Evolutionary conservation across 2,113 vertebrate genomes (phyloP).

Genomic region (Gymnarchus niloticus): DNA sequence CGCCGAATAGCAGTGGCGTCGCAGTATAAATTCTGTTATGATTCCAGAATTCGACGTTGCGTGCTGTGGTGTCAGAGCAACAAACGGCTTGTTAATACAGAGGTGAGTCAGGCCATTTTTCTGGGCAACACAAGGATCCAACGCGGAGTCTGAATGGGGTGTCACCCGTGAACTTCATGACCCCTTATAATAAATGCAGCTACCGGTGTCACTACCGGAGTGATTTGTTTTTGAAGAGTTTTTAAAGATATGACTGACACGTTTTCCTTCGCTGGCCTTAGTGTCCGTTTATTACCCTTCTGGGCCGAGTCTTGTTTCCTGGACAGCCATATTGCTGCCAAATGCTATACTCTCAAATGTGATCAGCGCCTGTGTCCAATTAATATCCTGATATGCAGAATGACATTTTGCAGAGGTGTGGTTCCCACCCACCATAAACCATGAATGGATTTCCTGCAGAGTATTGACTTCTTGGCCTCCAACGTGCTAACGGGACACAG

Average conservation of each 20-base stretch:
- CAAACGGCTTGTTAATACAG: background rate
- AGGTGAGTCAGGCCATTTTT: background rate
- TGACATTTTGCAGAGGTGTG: constrained; percentile 10
- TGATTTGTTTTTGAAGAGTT: background rate
- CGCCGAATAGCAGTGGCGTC: background rate
- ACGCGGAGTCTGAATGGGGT: background rate
- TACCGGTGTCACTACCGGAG: background rate
- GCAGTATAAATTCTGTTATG: background rate
- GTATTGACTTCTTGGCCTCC: constrained; percentile 24
- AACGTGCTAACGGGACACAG: constrained; percentile 36
- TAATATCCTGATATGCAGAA: constrained; percentile 20
- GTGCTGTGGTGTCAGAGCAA: background rate
- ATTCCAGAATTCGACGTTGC: background rate
- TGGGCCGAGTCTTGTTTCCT: constrained; percentile 29
- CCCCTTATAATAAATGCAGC: background rate
- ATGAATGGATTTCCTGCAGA: constrained; percentile 29
- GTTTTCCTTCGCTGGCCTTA: background rate
- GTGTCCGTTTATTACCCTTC: constrained; percentile 32
- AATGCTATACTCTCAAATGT: background rate
- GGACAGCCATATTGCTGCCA: background rate
- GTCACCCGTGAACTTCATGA: background rate
- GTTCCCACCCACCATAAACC: constrained; percentile 38
- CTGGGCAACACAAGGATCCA: background rate
- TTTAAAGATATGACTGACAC: constrained; percentile 27
- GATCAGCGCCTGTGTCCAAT: constrained; percentile 22